phyloP scores from a whole-genome alignment of 2,888 invertebrate species.

The Cephus pygmeus region DNA sequence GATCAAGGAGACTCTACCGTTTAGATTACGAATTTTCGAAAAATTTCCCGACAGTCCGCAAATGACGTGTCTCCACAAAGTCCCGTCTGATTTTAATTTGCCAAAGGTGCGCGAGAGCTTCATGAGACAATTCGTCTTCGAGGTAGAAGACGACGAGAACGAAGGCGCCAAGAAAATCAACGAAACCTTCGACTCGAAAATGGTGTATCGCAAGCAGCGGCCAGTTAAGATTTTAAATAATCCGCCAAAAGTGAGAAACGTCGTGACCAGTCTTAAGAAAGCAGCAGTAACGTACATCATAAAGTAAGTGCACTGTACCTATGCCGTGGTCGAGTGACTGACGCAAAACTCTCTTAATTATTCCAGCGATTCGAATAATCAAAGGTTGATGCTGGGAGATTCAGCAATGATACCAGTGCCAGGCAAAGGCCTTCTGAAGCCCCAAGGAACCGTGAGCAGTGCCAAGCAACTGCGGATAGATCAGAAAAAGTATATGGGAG shows the following conservation, averaged over 20 bases:
- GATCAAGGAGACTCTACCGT: constrained; percentile 96
- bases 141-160: constrained; percentile 83
- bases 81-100: constrained; percentile 90
- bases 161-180: constrained; percentile 68
- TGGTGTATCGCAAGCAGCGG: constrained; percentile 85
- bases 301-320: constrained; percentile 71
- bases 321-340: not conserved
- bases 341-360: not conserved
- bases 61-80: constrained; percentile 95
- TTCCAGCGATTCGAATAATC: constrained; percentile 91
- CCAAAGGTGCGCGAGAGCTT: constrained; percentile 98
- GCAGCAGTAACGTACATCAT: constrained; percentile 89
- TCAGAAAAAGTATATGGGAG: constrained; percentile 78
- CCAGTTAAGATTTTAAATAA: constrained; percentile 84
- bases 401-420: constrained; percentile 93
- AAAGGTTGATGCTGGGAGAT: constrained; percentile 90
- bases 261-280: constrained; percentile 82
- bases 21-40: constrained; percentile 95
- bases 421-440: constrained; percentile 81
- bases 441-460: constrained; percentile 89
- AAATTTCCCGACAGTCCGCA: constrained; percentile 98
- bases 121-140: constrained; percentile 96
- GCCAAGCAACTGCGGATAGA: constrained; percentile 89
- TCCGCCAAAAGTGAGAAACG: constrained; percentile 84
- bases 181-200: constrained; percentile 78